Base-by-base conservation (phyloP, 2,797 vertebrate species). In the Meriones psammophilus region DNA sequence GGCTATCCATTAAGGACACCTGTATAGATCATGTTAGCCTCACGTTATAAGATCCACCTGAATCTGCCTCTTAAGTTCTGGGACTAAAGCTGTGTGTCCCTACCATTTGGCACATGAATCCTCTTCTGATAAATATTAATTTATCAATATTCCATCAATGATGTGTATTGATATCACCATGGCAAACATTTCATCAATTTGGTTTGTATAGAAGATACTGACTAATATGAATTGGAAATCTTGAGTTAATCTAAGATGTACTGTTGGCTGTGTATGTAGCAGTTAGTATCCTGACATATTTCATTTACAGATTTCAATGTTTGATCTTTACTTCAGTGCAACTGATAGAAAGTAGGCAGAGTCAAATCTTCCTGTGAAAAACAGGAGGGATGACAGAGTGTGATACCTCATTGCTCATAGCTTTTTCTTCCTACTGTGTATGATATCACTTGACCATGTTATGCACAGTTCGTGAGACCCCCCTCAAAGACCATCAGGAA, bases 401-500 rank as follows among this genome's bases (percentile, higher is more conserved):
- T 46, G 39, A 54, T 2, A 0, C 6, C 4, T 1, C 7, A 24
- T 28, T 62, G 26, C 0, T 6, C 10, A 50, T 58, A 36, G 1
- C 15, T 54, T 15, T 64, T 56, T 56, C 1, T 77, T 64, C 8
- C 28, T 36, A 30, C 13, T 90, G 39, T 17, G 2, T 8, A 80
- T 79, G 60, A 60, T 85, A 5, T 50, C 58, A n/a, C 56, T 1
- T n/a, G 7, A 42, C 42, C 5, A 42, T 42, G 5, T 42, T 42
- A 42, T 42, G 42, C 42, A 42, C 42, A 42, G 42, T 42, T 42
- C 42, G 5, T 42, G 42, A 42, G 42, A 42, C 42, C 42, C 42
- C 42, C 42, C 42, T 6, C 42, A 42, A 42, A 42, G 42, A 42
- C 42, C 5, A 42, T 42, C 42, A 42, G 42, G 42, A 42, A 42